Evolutionary conservation across 2,888 invertebrate genomes (phyloP).

Genomic region (Ectemnius continuus): DNA sequence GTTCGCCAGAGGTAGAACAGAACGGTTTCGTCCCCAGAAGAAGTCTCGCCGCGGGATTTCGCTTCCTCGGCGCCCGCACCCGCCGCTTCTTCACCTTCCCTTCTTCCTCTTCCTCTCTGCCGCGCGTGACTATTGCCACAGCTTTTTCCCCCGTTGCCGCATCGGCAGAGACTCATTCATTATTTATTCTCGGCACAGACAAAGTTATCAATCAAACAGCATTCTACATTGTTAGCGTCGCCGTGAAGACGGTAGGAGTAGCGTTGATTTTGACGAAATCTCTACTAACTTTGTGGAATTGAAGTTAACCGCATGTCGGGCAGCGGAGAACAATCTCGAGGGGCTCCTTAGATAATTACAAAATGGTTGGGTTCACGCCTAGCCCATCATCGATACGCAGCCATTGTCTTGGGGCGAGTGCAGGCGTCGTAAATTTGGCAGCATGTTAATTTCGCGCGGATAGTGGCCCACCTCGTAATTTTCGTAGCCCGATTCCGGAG

Average conservation of each 20-base stretch:
- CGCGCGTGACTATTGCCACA: conserved; percentile 9
- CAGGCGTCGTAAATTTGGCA: conserved; percentile 63
- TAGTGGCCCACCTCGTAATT: conserved; percentile 59
- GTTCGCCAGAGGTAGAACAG: conserved; percentile 16
- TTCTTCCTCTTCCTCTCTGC: conserved; percentile 17
- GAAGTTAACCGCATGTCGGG: conserved; percentile 23
- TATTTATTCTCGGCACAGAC: too few relatives aligned
- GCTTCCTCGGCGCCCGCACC: conserved; percentile 34
- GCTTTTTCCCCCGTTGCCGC: conserved; percentile 36
- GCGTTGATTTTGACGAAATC: too few relatives aligned
- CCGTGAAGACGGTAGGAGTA: too few relatives aligned
- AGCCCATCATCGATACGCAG: conserved; percentile 39
- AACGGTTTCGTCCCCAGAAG: conserved; percentile 45
- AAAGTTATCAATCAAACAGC: too few relatives aligned
- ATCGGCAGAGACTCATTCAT: conserved; percentile 11
- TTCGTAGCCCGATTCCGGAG: conserved; percentile 59
- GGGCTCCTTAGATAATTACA: conserved; percentile 7
- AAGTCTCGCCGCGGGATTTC: conserved; percentile 62
- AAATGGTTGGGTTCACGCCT: conserved; percentile 8
- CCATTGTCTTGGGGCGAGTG: conserved; percentile 53
- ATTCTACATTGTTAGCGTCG: too few relatives aligned
- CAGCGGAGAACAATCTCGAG: conserved; percentile 28
- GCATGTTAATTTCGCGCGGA: conserved; percentile 56
- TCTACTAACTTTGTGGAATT: too few relatives aligned
- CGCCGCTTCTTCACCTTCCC: conserved; percentile 21